Evolutionary conservation across 2,113 vertebrate genomes (phyloP).

Genomic region (Danionella cerebrum): DNA sequence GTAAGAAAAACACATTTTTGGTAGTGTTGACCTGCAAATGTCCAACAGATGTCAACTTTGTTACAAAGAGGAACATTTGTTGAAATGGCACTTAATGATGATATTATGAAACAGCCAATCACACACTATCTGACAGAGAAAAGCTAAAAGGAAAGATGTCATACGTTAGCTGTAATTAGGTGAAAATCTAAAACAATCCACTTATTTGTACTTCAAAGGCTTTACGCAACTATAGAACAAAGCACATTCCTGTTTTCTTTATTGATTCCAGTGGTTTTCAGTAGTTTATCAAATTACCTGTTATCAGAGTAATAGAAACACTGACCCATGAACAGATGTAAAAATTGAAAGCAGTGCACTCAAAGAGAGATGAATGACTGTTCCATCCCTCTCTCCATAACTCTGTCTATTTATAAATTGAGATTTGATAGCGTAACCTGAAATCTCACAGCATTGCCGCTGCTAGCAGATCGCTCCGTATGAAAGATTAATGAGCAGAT

Average conservation of each 20-base stretch:
- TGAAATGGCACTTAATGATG: neutral
- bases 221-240: neutral
- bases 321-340: conserved; percentile 24
- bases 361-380: conserved; percentile 43
- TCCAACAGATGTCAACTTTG: neutral
- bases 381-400: conserved; percentile 28
- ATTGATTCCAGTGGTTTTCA: conserved; percentile 7
- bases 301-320: conserved; percentile 9
- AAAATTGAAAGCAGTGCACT: conserved; percentile 27
- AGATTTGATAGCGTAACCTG: conserved; percentile 65
- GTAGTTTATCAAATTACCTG: conserved; percentile 29
- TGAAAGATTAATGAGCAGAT: conserved; percentile 72
- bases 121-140: neutral
- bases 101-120: neutral
- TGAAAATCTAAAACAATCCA: neutral
- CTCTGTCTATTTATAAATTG: conserved; percentile 65
- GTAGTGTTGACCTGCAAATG: no score
- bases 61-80: neutral
- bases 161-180: neutral
- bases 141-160: neutral
- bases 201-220: neutral
- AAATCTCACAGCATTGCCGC: conserved; percentile 57
- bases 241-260: conserved; percentile 1
- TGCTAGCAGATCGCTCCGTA: conserved; percentile 58
- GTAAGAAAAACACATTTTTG: no score